Evolutionary conservation across 2,113 vertebrate species (phyloP), one percentile per base, ranked within the genome.

Genomic region (Sylvietta virens): DNA sequence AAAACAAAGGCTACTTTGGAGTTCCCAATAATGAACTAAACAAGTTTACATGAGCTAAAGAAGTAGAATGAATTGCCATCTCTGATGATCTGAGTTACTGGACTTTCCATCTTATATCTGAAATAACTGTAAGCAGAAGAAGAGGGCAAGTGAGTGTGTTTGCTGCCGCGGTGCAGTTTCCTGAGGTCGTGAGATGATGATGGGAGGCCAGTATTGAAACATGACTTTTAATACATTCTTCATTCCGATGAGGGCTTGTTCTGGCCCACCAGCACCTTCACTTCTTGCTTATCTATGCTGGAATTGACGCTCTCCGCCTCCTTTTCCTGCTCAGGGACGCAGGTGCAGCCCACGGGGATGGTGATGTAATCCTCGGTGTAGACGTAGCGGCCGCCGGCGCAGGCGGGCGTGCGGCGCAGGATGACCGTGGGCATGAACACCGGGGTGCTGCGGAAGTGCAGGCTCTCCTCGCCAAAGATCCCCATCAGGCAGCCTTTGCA

Each of bases 271-370:
- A 96, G 66, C 21, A 97, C 12, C 95, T 98, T 98, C 60, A 97
- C 79, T 27, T 90, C 96, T 42, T 92, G 94, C 87, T 98, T 98
- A 58, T 98, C 97, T 60, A 98, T 91, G 86, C 98, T 98, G 96
- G 98, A 98, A 77, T 98, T 98, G 50, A 76, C 58, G 3, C 64
- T 95, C 39, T 96, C 96, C 0, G 67, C 33, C 35, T 91, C 98
- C 21, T 96, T 92, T 7, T 97, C 97, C 15, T 87, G 93, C 87
- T 97, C 96, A 0, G 99, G 98, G 15, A 99, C 98, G 16, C 99
- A 99, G 13, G 99, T 99, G 98, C 99, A 99, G 8, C 99, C 99
- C 94, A 99, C 99, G 0, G 99, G 97, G 35, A 99, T 91, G 17
- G 99, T 98, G 67, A 99, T 97, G 6, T 99, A 99, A 81, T 98